Evolutionary conservation across 2,113 vertebrate species (phyloP).

Genomic region (Phyllostomus discolor): DNA sequence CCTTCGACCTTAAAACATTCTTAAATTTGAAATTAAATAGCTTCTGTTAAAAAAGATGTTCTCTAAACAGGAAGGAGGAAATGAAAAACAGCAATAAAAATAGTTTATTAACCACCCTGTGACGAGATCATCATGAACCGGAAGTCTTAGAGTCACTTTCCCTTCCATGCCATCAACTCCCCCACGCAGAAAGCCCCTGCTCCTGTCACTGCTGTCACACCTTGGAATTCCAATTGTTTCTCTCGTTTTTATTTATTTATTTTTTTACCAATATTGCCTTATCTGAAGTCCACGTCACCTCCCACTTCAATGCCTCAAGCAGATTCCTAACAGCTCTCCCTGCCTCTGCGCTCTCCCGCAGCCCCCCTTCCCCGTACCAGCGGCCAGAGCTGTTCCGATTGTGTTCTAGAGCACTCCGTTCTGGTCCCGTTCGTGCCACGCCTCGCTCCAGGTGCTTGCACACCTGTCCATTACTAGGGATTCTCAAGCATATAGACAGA

Average conservation of each 20-base stretch:
- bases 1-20: background rate
- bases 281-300: background rate
- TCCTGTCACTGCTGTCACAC: too few relatives aligned
- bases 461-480: background rate
- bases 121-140: background rate
- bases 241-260: background rate
- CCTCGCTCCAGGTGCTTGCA: background rate
- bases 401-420: background rate
- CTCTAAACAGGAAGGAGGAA: background rate
- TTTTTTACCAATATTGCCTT: background rate
- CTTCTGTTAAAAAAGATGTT: background rate
- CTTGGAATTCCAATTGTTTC: background rate
- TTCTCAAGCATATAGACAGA: background rate
- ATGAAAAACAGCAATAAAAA: background rate
- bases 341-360: background rate
- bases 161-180: background rate
- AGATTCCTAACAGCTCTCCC: background rate
- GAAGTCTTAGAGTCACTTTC: background rate
- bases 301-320: background rate
- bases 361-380: background rate
- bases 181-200: background rate
- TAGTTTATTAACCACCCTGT: background rate
- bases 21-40: background rate
- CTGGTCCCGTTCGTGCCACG: rapidly evolving
- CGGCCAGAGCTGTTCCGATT: background rate